Evolutionary conservation across 1,140 invertebrate genomes (phyloP), one percentile per base, ranked within the genome.

Genomic region (Ridgeia piscesae): DNA sequence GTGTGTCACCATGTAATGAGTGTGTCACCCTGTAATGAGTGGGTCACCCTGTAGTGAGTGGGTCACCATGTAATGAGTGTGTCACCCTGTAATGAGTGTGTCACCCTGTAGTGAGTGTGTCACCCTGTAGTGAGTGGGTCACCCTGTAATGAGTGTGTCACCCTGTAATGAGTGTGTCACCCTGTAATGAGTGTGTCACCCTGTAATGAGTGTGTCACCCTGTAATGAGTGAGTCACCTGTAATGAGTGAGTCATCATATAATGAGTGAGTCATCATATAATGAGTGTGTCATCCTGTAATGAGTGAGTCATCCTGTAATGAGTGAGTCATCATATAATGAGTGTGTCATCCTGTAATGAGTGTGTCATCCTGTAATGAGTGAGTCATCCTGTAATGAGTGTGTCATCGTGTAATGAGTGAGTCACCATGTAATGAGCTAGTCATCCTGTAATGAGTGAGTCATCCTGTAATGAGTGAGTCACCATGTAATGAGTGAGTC

Each of bases 301-400:
- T n/a, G n/a, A 97, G 94, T 4, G 97, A 96, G 96, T 98, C 97
- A 33, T 95, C 95, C 94, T 96, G 92, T 89, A 94, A 93, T 50
- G 33, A 33, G n/a, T n/a, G n/a, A 27, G 35, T 90, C 35, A 90
- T 21, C 58, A 9, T 77, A 21, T 77, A 77, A 77, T 21, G 4
- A 77, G 35, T 35, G 17, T 6, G 35, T 90, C n/a, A 90, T 21
- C 58, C 58, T 77, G 58, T 77, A 77, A 77, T 21, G 4, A 77
- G 35, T 35, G 17, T 6, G 35, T 90, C n/a, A 90, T 21, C 58
- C 58, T 77, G 58, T 77, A 77, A 77, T 21, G 4, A 77, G 35
- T 35, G 17, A n/a, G 35, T 90, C n/a, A 90, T 21, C 58, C 58
- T 77, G 58, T 77, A 77, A 77, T 21, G 4, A 77, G 35, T 35